Evolutionary conservation across 2,888 invertebrate species (phyloP).

Genomic region (Patella depressa): DNA sequence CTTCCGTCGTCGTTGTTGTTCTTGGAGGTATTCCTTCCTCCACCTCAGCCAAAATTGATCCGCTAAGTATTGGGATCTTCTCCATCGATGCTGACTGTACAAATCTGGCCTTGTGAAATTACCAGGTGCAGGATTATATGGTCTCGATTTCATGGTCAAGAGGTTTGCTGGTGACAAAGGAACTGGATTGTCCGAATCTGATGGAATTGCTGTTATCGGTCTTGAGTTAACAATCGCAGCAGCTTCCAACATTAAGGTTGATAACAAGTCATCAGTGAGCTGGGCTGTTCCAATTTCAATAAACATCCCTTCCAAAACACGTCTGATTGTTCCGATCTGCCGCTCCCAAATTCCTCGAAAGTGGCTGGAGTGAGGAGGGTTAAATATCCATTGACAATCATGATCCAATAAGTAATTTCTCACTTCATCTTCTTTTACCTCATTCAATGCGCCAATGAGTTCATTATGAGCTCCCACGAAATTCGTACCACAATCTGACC

Average conservation of each 20-base stretch:
- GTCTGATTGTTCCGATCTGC: neutral
- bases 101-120: slow-evolving; percentile 20
- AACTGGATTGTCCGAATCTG: slow-evolving; percentile 22
- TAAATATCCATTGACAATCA: slow-evolving; percentile 8
- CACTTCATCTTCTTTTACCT: neutral
- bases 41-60: slow-evolving; percentile 30
- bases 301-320: slow-evolving; percentile 1
- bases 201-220: slow-evolving; percentile 13
- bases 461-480: slow-evolving; percentile 15
- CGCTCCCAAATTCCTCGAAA: slow-evolving; percentile 7
- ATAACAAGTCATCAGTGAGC: neutral
- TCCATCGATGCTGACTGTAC: slow-evolving; percentile 21
- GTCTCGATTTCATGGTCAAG: slow-evolving; percentile 21
- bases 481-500: slow-evolving; percentile 19
- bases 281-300: neutral
- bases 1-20: slow-evolving; percentile 23
- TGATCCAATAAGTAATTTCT: neutral
- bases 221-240: slow-evolving; percentile 4
- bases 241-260: neutral
- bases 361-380: neutral
- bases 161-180: slow-evolving; percentile 20
- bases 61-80: slow-evolving; percentile 23
- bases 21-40: slow-evolving; percentile 24
- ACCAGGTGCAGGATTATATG: neutral
- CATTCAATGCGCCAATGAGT: neutral